Conservation (phyloP, 2,888 invertebrate genomes). For the Mongoloraphidia duomilia region DNA sequence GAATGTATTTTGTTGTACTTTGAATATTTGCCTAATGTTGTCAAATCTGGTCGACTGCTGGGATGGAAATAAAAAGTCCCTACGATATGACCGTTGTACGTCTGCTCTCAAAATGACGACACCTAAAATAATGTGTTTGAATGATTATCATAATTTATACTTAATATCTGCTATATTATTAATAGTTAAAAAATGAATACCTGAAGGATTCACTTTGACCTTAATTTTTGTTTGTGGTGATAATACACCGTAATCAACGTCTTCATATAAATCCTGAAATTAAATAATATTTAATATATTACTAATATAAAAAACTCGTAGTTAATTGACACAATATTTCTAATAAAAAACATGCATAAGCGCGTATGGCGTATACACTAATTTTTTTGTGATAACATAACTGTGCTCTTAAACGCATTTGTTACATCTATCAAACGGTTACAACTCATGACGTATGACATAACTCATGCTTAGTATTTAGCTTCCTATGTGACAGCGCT, state of each 20-base stretch:
- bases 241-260: slow-evolving; percentile 73
- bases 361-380: too few species aligned
- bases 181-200: slow-evolving; percentile 27
- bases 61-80: slow-evolving; percentile 25
- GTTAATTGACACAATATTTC: too few species aligned
- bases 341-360: too few species aligned
- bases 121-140: slow-evolving; percentile 30
- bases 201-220: slow-evolving; percentile 86
- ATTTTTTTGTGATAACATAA: too few species aligned
- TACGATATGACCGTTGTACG: slow-evolving; percentile 37
- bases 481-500: too few species aligned
- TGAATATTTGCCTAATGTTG: slow-evolving; percentile 38
- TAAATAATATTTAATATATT: slow-evolving; percentile 12
- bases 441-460: too few species aligned
- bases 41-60: slow-evolving; percentile 29
- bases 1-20: slow-evolving; percentile 27
- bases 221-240: slow-evolving; percentile 79
- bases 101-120: slow-evolving; percentile 74
- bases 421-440: too few species aligned
- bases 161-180: neutral
- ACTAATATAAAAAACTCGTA: too few species aligned
- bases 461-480: too few species aligned
- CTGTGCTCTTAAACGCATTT: too few species aligned
- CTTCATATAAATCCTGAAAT: slow-evolving; percentile 72
- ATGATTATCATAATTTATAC: neutral